A percentile compares a stretch with the other conserved stretches of the same genome.
Conservation (phyloP, 2,888 invertebrate species). For the Salpingus planirostris region DNA sequence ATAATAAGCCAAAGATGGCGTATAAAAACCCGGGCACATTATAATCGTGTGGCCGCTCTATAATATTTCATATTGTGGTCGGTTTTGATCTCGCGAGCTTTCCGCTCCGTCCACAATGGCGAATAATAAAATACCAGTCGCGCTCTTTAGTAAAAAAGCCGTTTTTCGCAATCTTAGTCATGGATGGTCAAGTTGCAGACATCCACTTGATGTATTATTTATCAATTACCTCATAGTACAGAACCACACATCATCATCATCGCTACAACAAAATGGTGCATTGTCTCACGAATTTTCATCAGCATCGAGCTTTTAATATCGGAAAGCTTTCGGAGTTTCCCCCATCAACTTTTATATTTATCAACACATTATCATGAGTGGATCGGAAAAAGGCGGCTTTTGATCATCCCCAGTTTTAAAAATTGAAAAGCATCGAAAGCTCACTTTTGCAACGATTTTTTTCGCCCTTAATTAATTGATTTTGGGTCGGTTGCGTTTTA, state of each 20-base stretch:
- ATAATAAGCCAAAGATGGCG: no score
- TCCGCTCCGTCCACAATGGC: slow-evolving; percentile 20
- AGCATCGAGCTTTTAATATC: slow-evolving; percentile 16
- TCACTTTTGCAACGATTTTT: no score
- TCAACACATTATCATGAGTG: no score
- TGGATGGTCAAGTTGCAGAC: slow-evolving; percentile 28
- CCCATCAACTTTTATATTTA: no score
- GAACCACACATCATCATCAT: slow-evolving; percentile 16
- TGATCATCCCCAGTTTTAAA: no score
- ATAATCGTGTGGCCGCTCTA: no score
- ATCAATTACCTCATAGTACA: slow-evolving; percentile 36
- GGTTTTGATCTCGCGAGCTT: no score
- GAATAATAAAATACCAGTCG: slow-evolving; percentile 18
- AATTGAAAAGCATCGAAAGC: no score
- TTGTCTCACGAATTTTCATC: slow-evolving; percentile 11
- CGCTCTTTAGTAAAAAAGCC: slow-evolving; percentile 31
- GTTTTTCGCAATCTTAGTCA: slow-evolving; percentile 28
- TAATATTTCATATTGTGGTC: no score
- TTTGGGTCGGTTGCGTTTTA: not conserved
- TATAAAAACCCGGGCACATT: no score
- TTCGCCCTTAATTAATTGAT: no score
- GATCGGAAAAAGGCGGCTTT: no score
- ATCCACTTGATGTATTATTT: slow-evolving; percentile 37
- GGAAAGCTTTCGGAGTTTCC: slow-evolving; percentile 4
- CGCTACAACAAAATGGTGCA: slow-evolving; percentile 28